Base-by-base conservation (phyloP, 2,797 vertebrate species). In the Rhabdomys pumilio region DNA sequence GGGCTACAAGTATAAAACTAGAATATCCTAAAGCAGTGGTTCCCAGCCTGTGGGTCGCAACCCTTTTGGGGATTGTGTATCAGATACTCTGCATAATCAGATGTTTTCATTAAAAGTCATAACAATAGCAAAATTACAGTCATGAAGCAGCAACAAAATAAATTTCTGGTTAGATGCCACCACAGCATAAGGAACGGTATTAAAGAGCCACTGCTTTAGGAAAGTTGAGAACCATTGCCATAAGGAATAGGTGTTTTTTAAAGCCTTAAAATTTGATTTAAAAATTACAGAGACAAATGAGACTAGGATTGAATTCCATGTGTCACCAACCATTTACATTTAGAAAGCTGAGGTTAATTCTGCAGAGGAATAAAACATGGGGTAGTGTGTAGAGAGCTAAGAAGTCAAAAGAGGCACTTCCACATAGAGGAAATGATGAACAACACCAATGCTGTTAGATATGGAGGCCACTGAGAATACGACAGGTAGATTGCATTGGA, bases 371-470 rank as follows among this genome's bases (percentile, higher is more conserved):
- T 47, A 29, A 72, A 86, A 34, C 83, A 2, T 9, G 41, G 15
- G 0, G 11, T 59, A 72, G 8, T 89, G 0, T 67, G 12, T 31
- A 19, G 19, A 69, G 22, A 90, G 22, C 8, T 12, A 15, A 86
- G 47, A 92, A 34, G 50, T 59, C 55, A 67, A 34, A 63, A 53
- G 67, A 87, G 44, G 20, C 41, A 20, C 81, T 72, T 92, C 65
- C 61, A 72, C 4, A n/a, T 83, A 41, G 44, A 93, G 85, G 47
- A 72, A 85, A 82, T 24, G 55, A 26, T 24, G 67, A 13, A 26
- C 2, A 47, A 17, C 10, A 8, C 29, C n/a, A 12, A 3, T 38
- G 15, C 0, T 19, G 34, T 67, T 1, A 75, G 17, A 55, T 12
- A n/a, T 5, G 2, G 6, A 26, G 8, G 41, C 13, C 57, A 47